Evolutionary conservation across 2,797 vertebrate genomes (phyloP), one percentile per base, ranked within the genome.

Genomic region (Alouatta caraya): DNA sequence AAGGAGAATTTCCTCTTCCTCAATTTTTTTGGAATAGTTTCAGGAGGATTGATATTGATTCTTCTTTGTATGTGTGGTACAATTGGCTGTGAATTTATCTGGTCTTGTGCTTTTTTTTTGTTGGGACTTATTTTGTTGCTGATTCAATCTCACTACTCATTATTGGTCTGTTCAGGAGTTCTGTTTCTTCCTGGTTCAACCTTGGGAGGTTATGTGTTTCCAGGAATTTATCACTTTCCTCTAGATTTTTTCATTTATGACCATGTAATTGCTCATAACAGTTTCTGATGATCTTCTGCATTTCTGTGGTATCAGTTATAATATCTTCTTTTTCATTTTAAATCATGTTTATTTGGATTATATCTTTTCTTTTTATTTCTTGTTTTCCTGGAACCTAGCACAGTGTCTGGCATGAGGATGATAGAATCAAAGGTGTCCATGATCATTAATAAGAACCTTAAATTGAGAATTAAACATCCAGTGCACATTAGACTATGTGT

Each of bases 381-480:
- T 90, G 6, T 33, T 94, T 93, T 19, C 33, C 8, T 2, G 42
- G 6, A 44, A 87, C 8, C 50, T 39, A 84, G 39, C 4, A 64
- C 8, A 64, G 11, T 28, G 1, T 44, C 46, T 42, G 70, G 21
- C 26, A 72, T 14, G 13, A 48, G n/a, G 1, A 3, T 28, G 1
- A 61, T 19, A 70, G 15, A 85, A 42, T 81, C 42, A 59, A 21
- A 75, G 21, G 3, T 75, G 22, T 48, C 19, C 21, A 6, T 88
- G 22, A 12, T 83, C n/a, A 67, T 75, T 72, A 76, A n/a, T 75
- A 80, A 94, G 46, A 21, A 24, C 8, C 3, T 33, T 84, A 11
- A 86, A 84, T 87, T 87, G 72, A 92, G n/a, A 93, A 82, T 72
- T 89, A 76, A 94, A 37, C 21, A 42, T 78, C 22, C 19, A 82